Conservation (phyloP, 2,797 vertebrate species). For the Gambusia yucatana region DNA sequence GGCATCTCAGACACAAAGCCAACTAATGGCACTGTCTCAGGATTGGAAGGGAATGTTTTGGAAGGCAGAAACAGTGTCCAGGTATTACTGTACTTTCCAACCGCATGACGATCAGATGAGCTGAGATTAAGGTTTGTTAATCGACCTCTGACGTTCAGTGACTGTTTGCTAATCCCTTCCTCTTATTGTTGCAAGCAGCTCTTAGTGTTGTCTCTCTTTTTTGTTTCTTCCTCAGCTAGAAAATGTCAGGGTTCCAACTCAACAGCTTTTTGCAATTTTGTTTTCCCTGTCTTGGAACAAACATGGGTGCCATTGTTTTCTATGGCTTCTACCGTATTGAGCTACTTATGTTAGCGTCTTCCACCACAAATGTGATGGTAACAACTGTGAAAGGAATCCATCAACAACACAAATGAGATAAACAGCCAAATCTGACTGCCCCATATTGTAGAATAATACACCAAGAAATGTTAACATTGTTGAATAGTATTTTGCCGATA, state of each 20-base stretch:
- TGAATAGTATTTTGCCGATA: not conserved
- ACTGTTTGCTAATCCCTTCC: conserved; percentile 52
- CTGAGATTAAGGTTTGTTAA: conserved; percentile 59
- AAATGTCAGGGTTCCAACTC: not conserved
- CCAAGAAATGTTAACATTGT: not conserved
- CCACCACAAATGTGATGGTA: not conserved
- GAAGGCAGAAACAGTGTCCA: conserved; percentile 3
- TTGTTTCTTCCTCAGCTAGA: not conserved
- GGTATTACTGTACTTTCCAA: conserved; percentile 4
- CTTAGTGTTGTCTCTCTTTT: conserved; percentile 23
- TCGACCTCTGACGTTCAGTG: conserved; percentile 54
- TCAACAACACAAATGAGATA: not conserved
- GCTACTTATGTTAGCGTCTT: not conserved
- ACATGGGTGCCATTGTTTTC: not conserved
- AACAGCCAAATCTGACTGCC: not conserved
- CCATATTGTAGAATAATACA: not conserved
- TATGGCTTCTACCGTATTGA: not conserved
- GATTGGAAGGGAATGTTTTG: conserved; percentile 24
- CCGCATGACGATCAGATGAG: conserved; percentile 25
- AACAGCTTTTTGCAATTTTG: not conserved
- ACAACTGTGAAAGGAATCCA: not conserved
- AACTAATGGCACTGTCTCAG: not conserved
- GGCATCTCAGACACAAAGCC: conserved; percentile 11
- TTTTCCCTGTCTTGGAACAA: not conserved
- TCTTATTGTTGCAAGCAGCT: conserved; percentile 62